A percentile compares a stretch with the other conserved stretches of the same genome.
Evolutionary conservation across 1,140 invertebrate genomes (phyloP).

Genomic region (Trialeurodes vaporariorum): DNA sequence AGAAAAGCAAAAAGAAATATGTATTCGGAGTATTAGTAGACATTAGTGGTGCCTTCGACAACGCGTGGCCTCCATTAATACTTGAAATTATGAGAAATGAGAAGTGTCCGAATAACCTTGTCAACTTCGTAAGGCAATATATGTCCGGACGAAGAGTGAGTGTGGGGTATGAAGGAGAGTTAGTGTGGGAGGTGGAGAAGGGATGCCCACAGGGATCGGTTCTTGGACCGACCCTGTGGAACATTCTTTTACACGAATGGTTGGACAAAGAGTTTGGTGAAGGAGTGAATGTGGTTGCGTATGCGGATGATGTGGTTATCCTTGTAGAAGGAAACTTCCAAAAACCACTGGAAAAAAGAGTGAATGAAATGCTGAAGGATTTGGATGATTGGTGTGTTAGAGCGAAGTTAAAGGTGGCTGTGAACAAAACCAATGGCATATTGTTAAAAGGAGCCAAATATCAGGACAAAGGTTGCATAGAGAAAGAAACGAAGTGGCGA

Average conservation of each 20-base stretch:
- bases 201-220: background rate
- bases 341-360: background rate
- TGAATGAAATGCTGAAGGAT: background rate
- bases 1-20: conserved; percentile 2
- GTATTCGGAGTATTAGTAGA: conserved; percentile 11
- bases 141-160: background rate
- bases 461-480: background rate
- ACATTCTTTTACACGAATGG: background rate
- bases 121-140: background rate
- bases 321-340: background rate
- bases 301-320: background rate
- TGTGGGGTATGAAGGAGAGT: background rate
- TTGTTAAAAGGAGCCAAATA: background rate
- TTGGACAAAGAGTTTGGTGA: background rate
- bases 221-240: background rate
- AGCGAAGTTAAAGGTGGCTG: background rate
- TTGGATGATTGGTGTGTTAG: background rate
- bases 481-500: background rate
- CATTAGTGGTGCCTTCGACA: conserved; percentile 12
- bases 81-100: background rate
- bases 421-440: background rate
- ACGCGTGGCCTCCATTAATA: conserved; percentile 11
- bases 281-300: background rate
- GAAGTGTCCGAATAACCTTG: background rate
- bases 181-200: background rate